A percentile compares a stretch with the other conserved stretches of the same genome.
Evolutionary conservation across 2,888 invertebrate species (phyloP).

Genomic region (Andrena hattorfiana): DNA sequence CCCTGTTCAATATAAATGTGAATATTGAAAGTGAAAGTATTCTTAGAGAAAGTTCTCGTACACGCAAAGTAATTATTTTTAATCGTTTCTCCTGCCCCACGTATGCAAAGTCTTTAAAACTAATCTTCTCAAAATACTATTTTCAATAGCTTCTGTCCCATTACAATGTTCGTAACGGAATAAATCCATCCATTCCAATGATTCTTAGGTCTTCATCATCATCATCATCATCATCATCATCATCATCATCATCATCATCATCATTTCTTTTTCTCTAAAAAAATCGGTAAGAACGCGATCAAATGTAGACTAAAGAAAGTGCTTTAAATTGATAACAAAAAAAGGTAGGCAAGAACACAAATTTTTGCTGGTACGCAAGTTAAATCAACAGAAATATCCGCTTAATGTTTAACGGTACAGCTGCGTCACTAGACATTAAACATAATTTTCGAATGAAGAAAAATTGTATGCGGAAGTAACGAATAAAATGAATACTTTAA

Average conservation of each 20-base stretch:
- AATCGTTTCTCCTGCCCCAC: constrained; percentile 34
- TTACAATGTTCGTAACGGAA: constrained; percentile 83
- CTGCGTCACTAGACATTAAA: constrained; percentile 78
- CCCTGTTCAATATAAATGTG: constrained; percentile 12
- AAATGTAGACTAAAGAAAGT: constrained; percentile 61
- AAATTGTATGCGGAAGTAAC: constrained; percentile 38
- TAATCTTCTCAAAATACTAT: constrained; percentile 61
- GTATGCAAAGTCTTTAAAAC: constrained; percentile 54
- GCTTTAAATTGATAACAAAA: constrained; percentile 51
- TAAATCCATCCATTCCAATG: constrained; percentile 83
- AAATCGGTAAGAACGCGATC: constrained; percentile 77
- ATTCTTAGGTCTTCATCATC: constrained; percentile 81
- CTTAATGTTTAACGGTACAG: constrained; percentile 25
- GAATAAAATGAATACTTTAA: constrained; percentile 25
- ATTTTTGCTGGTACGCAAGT: constrained; percentile 58
- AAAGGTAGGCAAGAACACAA: constrained; percentile 70
- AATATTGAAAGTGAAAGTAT: constrained; percentile 32
- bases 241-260: constrained; percentile 70
- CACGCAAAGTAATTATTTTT: constrained; percentile 44
- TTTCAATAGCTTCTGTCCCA: constrained; percentile 65
- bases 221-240: constrained; percentile 70
- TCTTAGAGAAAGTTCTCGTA: constrained; percentile 28
- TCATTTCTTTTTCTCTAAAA: constrained; percentile 81
- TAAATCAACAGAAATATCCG: constrained; percentile 29
- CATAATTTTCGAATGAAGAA: constrained; percentile 80